Evolutionary conservation across 2,888 invertebrate genomes (phyloP), one percentile per base, ranked within the genome.

Genomic region (Apotomis capreana): DNA sequence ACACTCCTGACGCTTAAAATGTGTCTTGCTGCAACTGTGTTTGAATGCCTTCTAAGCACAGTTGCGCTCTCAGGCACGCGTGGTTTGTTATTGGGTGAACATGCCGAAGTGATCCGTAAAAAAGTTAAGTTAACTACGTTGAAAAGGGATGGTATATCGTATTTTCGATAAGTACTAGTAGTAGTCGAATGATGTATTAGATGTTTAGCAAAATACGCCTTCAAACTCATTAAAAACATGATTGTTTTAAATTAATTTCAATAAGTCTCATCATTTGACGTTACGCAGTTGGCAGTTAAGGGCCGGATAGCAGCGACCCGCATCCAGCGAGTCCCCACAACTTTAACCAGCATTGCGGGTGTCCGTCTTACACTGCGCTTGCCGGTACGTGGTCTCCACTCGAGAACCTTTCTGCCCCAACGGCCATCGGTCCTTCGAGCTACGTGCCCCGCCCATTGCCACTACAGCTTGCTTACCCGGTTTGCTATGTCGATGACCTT

Each of bases 31-130:
- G 10, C 5, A 57, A 57, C 36, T 26, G 59, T 59, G 44, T 40
- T 59, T 40, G 1, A n/a, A 59, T 1, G 3, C n/a, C 15, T 9
- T 59, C 5, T 37, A 40, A 59, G 59, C 59, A 59, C 59, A 59
- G 13, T 40, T 59, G 59, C 37, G 13, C 44, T 10, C n/a, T 37
- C 40, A 59, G 59, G 12, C 37, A 12, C 37, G 13, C 40, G 59
- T 40, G 40, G 10, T 12, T 0, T n/a, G 44, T 13, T 9, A n/a
- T 59, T n/a, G 40, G 12, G 37, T 59, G 10, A 58, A 59, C 59
- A 59, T 59, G 59, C 59, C 59, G 37, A 59, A 59, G 44, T 59
- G 59, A n/a, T 59, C 44, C 37, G 59, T 59, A n/a, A 44, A 59
- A 59, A 59, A 40, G 40, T 44, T 44, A 59, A 37, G 3, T 58